phyloP scores from a whole-genome alignment of 2,113 vertebrate species.

The Psilopsiagon aurifrons region DNA sequence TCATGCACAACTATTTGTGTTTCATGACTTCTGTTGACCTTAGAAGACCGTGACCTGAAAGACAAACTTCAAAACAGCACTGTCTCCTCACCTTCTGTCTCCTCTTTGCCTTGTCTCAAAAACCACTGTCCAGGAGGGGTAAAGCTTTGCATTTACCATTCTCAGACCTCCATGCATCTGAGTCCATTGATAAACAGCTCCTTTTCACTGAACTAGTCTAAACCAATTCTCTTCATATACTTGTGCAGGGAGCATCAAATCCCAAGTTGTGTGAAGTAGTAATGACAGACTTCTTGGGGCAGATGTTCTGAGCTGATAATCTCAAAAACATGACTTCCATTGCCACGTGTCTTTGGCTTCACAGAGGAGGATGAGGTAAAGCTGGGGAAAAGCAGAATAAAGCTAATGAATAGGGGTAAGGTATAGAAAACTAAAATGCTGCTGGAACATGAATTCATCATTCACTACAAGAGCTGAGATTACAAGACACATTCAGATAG shows the following conservation, averaged over 20 bases:
- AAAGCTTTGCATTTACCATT: not conserved
- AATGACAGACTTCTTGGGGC: not conserved
- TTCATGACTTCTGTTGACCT: not conserved
- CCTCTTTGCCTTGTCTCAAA: not conserved
- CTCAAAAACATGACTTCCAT: not conserved
- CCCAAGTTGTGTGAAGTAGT: not conserved
- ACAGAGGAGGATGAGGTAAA: not conserved
- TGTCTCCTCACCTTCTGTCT: not conserved
- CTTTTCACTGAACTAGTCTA: not conserved
- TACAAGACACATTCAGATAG: not conserved
- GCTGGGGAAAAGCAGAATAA: not conserved
- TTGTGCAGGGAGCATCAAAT: not conserved
- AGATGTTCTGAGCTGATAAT: not conserved
- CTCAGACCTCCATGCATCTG: not conserved
- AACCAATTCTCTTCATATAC: not conserved
- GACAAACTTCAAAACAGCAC: not conserved
- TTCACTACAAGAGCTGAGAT: not conserved
- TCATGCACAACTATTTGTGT: not conserved
- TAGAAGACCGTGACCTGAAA: not conserved
- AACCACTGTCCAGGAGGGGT: not conserved
- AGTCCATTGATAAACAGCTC: constrained; percentile 20
- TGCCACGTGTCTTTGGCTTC: not conserved
- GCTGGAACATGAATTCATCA: not conserved
- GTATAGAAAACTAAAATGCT: not conserved
- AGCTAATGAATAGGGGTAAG: not conserved